Evolutionary conservation across 2,113 vertebrate species (phyloP).

Genomic region (Sinocyclocheilus anophthalmus): DNA sequence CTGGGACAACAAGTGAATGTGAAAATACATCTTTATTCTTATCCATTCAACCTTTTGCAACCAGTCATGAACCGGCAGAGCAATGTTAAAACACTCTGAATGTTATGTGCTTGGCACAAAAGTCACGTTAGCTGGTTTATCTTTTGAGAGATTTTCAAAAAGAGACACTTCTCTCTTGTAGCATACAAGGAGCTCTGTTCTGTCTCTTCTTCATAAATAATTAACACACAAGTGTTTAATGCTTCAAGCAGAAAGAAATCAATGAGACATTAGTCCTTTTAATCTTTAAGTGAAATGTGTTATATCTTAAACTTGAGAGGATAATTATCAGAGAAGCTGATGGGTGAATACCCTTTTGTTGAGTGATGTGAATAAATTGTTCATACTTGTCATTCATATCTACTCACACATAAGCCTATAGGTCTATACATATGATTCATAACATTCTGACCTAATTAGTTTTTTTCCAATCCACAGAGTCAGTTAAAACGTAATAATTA

Average conservation of each 20-base stretch:
- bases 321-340: slow-evolving; percentile 27
- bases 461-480: background rate
- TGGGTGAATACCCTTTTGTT: background rate
- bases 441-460: background rate
- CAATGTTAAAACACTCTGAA: background rate
- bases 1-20: slow-evolving; percentile 8
- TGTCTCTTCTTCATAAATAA: slow-evolving; percentile 31
- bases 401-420: background rate
- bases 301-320: slow-evolving; percentile 11
- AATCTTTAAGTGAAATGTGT: slow-evolving; percentile 37
- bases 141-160: background rate
- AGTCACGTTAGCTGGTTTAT: background rate
- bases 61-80: background rate
- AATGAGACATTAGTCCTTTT: slow-evolving; percentile 34
- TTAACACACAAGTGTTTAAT: background rate
- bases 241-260: slow-evolving; percentile 29
- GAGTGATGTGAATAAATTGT: background rate
- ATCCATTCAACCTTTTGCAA: background rate
- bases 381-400: background rate
- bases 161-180: slow-evolving; percentile 14
- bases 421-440: too few species aligned
- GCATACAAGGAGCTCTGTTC: background rate
- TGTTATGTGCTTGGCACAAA: background rate
- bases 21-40: background rate
- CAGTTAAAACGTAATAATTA: background rate